Evolutionary conservation across 2,888 invertebrate genomes (phyloP), one percentile per base, ranked within the genome.

Genomic region (Stomorhina lunata): DNA sequence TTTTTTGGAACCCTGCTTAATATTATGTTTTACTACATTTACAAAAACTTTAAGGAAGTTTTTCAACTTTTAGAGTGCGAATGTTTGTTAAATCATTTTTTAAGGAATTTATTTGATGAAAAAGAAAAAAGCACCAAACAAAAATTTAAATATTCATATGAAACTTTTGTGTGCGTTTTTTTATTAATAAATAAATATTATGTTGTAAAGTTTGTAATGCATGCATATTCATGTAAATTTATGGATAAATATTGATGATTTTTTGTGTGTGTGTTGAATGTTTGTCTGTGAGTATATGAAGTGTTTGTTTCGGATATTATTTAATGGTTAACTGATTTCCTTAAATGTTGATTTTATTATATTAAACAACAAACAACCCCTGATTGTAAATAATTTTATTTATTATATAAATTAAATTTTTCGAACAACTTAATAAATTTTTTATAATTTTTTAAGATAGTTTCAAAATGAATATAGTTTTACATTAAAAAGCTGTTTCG

Each of bases 281-380:
- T 57, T 17, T 22, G 12, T 75, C 27, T 37, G 1, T 63, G 25
- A n/a, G n/a, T n/a, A n/a, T n/a, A n/a, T n/a, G n/a, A n/a, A n/a
- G n/a, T 43, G n/a, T n/a, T 32, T 40, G 43, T 63, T 32, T 79
- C 27, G 48, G 48, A 72, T 65, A 40, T n/a, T n/a, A n/a, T 73
- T 40, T 50, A 66, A 65, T 34, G 48, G n/a, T 66, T 73, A 61
- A 66, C 27, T 40, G 37, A 68, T 72, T 65, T 71, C 45, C 73
- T 73, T 63, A 66, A 78, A 78, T 34, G 40, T 63, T 71, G 61
- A 53, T 71, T 55, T 77, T 17, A 71, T 71, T 66, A 43, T 45
- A 27, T 75, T 45, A 17, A 43, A 55, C 10, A 55, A 17, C 37
- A 37, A 17, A 15, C 50, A 15, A 27, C 25, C 20, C 2, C 3